Percentiles rank a stretch among this genome's conserved stretches.
Conservation (phyloP, 2,797 vertebrate species). For the Molossus molossus region DNA sequence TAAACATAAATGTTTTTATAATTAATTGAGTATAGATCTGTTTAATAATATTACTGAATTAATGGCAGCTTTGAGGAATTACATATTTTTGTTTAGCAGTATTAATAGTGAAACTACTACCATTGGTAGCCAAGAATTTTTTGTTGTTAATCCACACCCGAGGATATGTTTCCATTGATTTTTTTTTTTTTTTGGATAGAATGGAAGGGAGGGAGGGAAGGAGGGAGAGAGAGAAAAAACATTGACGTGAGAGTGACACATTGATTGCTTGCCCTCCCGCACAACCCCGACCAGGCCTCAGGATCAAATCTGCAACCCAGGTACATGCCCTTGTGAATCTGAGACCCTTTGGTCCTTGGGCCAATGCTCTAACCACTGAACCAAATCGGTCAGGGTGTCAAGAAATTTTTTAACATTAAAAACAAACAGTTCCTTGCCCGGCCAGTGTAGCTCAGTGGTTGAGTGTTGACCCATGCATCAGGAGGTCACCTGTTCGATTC, state of each 20-base stretch:
- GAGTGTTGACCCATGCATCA: too few relatives aligned
- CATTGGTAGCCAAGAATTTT: background rate
- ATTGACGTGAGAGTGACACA: background rate
- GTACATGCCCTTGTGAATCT: background rate
- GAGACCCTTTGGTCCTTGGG: background rate
- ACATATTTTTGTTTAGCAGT: background rate
- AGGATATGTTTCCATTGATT: too few relatives aligned
- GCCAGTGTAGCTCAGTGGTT: too few relatives aligned
- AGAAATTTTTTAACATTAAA: too few relatives aligned
- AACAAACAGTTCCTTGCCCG: too few relatives aligned
- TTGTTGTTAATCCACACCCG: too few relatives aligned
- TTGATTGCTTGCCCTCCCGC: background rate
- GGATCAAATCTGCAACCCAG: background rate
- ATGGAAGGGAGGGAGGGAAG: too few relatives aligned
- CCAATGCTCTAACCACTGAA: background rate
- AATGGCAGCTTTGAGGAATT: constrained; percentile 40
- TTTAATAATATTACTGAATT: constrained; percentile 40
- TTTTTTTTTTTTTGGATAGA: too few relatives aligned
- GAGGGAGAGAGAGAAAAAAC: background rate
- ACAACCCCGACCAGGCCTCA: background rate
- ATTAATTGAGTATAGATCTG: background rate
- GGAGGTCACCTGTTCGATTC: too few relatives aligned
- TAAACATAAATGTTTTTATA: background rate
- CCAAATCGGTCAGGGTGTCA: background rate
- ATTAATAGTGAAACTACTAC: background rate